Percentiles rank a stretch among this genome's conserved stretches.
Conservation (phyloP, 2,113 vertebrate genomes). For the Tauraco erythrolophus region DNA sequence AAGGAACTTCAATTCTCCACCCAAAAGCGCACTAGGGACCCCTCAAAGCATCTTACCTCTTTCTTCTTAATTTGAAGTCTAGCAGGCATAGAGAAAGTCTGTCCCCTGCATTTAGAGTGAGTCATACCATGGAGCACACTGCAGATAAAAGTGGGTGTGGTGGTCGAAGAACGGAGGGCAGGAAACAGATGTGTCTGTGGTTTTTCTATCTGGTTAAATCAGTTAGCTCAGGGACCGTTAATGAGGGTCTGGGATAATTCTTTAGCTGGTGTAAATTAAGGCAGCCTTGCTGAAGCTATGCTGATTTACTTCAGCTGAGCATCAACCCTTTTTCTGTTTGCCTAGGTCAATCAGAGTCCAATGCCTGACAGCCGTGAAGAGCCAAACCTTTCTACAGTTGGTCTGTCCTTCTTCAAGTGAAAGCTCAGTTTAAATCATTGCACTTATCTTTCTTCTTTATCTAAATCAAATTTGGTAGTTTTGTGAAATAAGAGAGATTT, state of each 20-base stretch:
- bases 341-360: neutral
- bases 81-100: neutral
- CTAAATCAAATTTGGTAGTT: neutral
- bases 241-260: neutral
- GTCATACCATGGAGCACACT: neutral
- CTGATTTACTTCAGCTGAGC: neutral
- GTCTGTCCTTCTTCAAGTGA: neutral
- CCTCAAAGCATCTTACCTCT: neutral
- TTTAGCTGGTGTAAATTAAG: neutral
- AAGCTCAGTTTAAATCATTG: neutral
- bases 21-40: slow-evolving; percentile 15
- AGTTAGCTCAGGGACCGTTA: neutral
- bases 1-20: neutral
- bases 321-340: neutral
- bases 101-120: neutral
- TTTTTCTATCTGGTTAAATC: slow-evolving; percentile 28
- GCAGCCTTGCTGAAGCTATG: neutral
- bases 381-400: fast-evolving
- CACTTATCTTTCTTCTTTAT: neutral
- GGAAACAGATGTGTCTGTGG: slow-evolving; percentile 57
- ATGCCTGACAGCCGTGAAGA: fast-evolving
- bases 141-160: slow-evolving; percentile 62
- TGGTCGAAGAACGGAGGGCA: neutral
- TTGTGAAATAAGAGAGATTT: neutral
- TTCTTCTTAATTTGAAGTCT: neutral